These are phyloP conservation scores for Cygnus olor DNA, from an alignment of 2,797 vertebrate species.

Conservation along the genomic window DNA sequence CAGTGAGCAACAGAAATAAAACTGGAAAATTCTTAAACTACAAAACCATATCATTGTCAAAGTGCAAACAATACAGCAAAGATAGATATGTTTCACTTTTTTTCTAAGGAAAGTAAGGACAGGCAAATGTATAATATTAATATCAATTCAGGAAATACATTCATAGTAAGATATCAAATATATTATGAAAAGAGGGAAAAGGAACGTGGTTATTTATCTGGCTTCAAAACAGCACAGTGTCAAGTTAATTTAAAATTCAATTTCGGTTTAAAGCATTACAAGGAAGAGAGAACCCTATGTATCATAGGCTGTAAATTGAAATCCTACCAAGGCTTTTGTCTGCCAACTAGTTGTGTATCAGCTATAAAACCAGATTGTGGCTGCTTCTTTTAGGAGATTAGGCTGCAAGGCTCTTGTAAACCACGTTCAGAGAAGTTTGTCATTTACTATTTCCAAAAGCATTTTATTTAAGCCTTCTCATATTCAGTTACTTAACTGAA, in stretches of 20 bases:
- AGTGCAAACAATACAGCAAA: not conserved
- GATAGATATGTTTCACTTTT: not conserved
- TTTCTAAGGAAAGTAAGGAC: not conserved
- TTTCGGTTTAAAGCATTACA: slow-evolving; percentile 59
- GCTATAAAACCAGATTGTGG: slow-evolving; percentile 21
- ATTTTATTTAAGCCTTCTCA: slow-evolving; percentile 23
- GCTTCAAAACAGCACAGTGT: slow-evolving; percentile 58
- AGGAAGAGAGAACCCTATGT: slow-evolving; percentile 34
- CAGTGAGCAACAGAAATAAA: slow-evolving; percentile 20
- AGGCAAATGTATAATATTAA: slow-evolving; percentile 25
- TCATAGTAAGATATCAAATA: slow-evolving; percentile 41
- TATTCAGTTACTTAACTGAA: not conserved
- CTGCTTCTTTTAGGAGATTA: slow-evolving; percentile 23
- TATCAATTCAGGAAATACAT: slow-evolving; percentile 26
- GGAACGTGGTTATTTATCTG: slow-evolving; percentile 39
- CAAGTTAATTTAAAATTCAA: slow-evolving; percentile 72
- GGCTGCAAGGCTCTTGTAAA: slow-evolving; percentile 21
- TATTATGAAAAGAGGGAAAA: slow-evolving; percentile 5
- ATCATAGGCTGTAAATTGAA: slow-evolving; percentile 51
- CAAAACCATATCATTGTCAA: not conserved
- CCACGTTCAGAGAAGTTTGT: not conserved
- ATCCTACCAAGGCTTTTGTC: slow-evolving; percentile 41
- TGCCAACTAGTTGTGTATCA: slow-evolving; percentile 14
- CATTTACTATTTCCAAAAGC: slow-evolving; percentile 30
- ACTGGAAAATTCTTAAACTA: slow-evolving; percentile 15